These are phyloP conservation scores for Ligdia adustata DNA, from an alignment of 2,888 invertebrate genomes.

Conservation along the genomic window DNA sequence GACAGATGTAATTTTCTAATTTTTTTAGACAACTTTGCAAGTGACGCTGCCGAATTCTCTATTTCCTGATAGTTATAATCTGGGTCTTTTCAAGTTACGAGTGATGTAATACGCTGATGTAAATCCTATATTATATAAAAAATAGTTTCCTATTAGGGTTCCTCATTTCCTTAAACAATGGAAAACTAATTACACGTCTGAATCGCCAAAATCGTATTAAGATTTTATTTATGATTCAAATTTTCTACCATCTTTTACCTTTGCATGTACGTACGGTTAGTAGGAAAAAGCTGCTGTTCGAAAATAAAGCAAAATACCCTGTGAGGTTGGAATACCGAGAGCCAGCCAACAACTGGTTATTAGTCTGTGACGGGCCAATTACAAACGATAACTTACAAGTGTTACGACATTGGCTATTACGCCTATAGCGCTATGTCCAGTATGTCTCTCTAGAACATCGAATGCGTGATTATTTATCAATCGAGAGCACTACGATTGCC, in stretches of 20 bases:
- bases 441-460: constrained; percentile 7
- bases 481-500: constrained; percentile 44
- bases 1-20: too few species aligned
- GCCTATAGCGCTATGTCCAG: constrained; percentile 15
- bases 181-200: too few species aligned
- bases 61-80: too few species aligned
- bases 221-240: too few species aligned
- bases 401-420: constrained; percentile 41
- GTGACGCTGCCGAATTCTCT: not conserved
- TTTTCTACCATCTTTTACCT: too few species aligned
- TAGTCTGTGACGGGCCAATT: constrained; percentile 41
- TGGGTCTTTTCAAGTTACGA: too few species aligned
- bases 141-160: too few species aligned
- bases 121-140: too few species aligned
- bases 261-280: too few species aligned
- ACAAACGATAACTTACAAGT: constrained; percentile 40
- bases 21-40: constrained; percentile 2
- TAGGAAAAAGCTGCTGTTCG: constrained; percentile 3
- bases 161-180: too few species aligned
- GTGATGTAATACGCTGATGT: too few species aligned
- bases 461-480: constrained; percentile 40
- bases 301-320: constrained; percentile 17
- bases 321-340: constrained; percentile 21
- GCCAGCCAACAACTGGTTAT: constrained; percentile 30
- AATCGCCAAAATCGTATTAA: too few species aligned